Evolutionary conservation across 2,113 vertebrate genomes (phyloP), one percentile per base, ranked within the genome.

Genomic region (Crotalus horridus): DNA sequence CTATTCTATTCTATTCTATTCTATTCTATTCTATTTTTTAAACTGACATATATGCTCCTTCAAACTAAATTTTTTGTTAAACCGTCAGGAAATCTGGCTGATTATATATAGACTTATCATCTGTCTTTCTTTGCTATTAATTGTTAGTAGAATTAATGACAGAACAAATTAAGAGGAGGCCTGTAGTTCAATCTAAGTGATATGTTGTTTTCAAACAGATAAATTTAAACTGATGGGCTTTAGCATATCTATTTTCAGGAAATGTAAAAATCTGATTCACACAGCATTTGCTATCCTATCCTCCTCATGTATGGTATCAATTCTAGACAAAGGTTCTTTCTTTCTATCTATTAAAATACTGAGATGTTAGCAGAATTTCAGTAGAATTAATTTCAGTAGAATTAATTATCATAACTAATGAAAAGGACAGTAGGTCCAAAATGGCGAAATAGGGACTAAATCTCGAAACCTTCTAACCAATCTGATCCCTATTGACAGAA

Each of bases 191-290:
- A 88, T 85, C 91, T 94, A 94, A 98, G 94, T 97, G 94, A 97
- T 97, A 95, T 95, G 95, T 97, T 97, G 96, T 94, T 81, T 94
- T 88, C 89, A 93, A 90, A 51, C 89, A 95, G 94, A 95, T 97
- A 96, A 58, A 92, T 96, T 96, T 93, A 96, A 95, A 96, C 95
- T 97, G 97, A 98, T 96, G 96, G 96, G 94, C 96, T 97, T 96
- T 97, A 98, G 98, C 97, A 97, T 98, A 97, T 98, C 97, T 98
- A 97, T 98, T 98, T 98, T 98, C 98, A 98, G 98, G 98, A 98
- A 98, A 97, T 94, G 94, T 96, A 98, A 98, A 51, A 98, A 99
- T 98, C 99, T 99, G 99, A 98, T 98, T 93, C 89, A 39, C 90
- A 95, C 95, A 95, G 93, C 90, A 95, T 94, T 96, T 96, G 97